A percentile compares a stretch with the other conserved stretches of the same genome.
These are phyloP conservation scores for Heliocidaris erythrogramma DNA, from an alignment of 35 echinoderm and acorn worm species.

Conservation along the genomic window DNA sequence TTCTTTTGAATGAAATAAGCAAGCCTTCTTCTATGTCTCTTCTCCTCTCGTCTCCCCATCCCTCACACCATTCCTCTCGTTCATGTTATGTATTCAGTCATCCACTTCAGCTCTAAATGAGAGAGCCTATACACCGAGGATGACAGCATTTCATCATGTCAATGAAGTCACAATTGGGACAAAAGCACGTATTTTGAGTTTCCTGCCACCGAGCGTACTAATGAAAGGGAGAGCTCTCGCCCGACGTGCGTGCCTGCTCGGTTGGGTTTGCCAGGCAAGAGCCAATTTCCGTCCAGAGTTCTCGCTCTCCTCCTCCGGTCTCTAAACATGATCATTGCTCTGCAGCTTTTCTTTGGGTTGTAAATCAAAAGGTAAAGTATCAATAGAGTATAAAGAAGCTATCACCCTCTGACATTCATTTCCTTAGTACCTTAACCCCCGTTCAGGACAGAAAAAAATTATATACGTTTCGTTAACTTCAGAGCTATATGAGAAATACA, in stretches of 20 bases:
- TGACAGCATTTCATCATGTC: background rate
- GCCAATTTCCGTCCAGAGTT: background rate
- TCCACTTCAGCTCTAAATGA: background rate
- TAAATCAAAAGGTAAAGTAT: conserved; percentile 15
- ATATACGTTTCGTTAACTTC: background rate
- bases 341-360: background rate
- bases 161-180: background rate
- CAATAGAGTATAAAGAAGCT: background rate
- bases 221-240: background rate
- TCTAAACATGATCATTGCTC: background rate
- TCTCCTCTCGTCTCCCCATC: too few species aligned
- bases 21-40: too few species aligned
- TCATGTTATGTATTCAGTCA: background rate
- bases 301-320: background rate
- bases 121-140: background rate
- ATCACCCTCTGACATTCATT: background rate
- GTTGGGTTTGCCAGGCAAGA: background rate
- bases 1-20: too few species aligned
- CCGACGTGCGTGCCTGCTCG: background rate
- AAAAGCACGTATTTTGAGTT: conserved; percentile 10
- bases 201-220: background rate
- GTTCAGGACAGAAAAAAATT: background rate
- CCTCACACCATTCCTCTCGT: too few species aligned
- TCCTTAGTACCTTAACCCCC: background rate
- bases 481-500: background rate